phyloP scores from a whole-genome alignment of 1,140 invertebrate genomes.

The Apis dorsata region DNA sequence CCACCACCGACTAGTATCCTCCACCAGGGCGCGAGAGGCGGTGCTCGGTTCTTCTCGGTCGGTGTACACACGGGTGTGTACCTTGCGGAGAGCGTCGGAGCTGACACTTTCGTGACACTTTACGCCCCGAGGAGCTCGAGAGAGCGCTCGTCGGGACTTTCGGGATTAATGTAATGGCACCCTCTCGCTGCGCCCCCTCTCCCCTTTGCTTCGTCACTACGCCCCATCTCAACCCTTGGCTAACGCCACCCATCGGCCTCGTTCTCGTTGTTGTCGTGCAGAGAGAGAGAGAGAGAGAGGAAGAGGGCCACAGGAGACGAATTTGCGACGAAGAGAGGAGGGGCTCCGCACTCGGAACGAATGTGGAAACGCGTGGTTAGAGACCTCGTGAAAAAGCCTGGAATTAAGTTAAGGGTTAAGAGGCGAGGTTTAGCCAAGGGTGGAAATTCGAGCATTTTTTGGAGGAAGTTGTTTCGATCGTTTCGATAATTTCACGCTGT shows the following conservation, averaged over 20 bases:
- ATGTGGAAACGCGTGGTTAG: background rate
- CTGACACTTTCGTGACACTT: conserved; percentile 71
- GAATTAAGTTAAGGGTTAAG: no score
- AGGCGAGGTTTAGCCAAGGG: no score
- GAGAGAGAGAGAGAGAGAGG: background rate
- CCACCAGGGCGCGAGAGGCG: no score
- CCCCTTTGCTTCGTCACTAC: background rate
- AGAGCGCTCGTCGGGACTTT: conserved; percentile 55
- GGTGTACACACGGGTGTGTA: conserved; percentile 53
- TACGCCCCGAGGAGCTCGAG: conserved; percentile 60
- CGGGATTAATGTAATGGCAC: conserved; percentile 56
- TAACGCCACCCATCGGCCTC: conserved; percentile 40
- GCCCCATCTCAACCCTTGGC: no score
- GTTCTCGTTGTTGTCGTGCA: conserved; percentile 18
- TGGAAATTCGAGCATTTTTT: no score
- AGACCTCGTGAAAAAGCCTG: no score
- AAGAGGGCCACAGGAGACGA: conserved; percentile 20
- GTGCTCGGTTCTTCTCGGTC: background rate
- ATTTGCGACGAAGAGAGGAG: conserved; percentile 32
- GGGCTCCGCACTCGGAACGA: background rate
- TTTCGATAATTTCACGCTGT: no score
- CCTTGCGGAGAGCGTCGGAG: conserved; percentile 69
- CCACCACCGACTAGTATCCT: no score
- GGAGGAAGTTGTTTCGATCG: no score
- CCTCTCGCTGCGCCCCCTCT: background rate